phyloP scores from a whole-genome alignment of 2,797 vertebrate species.

The Hydrocynus forskahlii region DNA sequence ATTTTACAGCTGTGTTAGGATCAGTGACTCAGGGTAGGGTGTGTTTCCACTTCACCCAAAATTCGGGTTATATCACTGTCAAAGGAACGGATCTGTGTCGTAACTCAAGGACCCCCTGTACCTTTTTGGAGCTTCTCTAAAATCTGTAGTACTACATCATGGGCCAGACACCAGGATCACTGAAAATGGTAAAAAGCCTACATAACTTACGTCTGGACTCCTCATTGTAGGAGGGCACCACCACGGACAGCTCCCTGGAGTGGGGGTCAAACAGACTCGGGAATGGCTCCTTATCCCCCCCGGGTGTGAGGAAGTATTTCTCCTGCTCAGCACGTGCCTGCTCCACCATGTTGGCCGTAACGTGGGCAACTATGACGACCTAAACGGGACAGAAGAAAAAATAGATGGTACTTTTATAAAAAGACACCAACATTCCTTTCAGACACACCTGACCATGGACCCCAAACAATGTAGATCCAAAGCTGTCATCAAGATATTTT shows the following conservation, averaged over 20 bases:
- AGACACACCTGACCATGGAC: no score
- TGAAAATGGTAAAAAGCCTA: no score
- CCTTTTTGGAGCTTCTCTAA: no score
- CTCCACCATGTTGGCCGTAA: constrained; percentile 81
- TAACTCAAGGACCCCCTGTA: no score
- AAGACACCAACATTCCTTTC: no score
- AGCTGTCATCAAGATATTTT: no score
- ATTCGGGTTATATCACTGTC: no score
- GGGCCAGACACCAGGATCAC: not conserved
- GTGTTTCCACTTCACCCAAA: no score
- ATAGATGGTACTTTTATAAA: not conserved
- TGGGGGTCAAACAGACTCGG: constrained; percentile 84
- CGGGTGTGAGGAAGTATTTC: constrained; percentile 80
- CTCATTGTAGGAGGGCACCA: constrained; percentile 95
- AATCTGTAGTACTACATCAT: not conserved
- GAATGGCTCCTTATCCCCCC: constrained; percentile 76
- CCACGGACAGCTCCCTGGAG: constrained; percentile 87
- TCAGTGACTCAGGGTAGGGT: no score
- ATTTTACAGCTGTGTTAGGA: no score
- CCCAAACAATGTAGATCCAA: no score
- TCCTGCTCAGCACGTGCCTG: constrained; percentile 81
- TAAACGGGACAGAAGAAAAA: constrained; percentile 60
- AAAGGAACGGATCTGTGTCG: no score
- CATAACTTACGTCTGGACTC: constrained; percentile 88
- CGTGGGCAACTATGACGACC: constrained; percentile 80